Evolutionary conservation across 1,140 invertebrate species (phyloP), one percentile per base, ranked within the genome.

Genomic region (Drosophila bocki): DNA sequence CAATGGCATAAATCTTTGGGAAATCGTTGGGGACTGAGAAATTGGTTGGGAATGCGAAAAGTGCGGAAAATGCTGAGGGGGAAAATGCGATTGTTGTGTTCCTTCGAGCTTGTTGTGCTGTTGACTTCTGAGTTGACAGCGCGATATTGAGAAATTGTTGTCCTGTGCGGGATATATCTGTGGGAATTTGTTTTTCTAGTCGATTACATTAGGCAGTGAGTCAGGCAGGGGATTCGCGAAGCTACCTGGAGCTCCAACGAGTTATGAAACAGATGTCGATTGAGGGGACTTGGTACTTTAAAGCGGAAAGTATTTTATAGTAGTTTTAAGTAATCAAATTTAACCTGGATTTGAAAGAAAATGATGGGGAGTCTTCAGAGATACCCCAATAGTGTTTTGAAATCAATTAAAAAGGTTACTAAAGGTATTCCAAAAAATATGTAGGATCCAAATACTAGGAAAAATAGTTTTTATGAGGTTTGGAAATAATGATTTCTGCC

Each of bases 81-180:
- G 51, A 22, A 75, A 76, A 76, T 77, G 75, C 75, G 74, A 77
- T 77, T 77, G 75, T 77, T 77, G 48, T 77, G 72, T 77, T 77
- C 74, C 61, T 44, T 50, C 42, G 48, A 33, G 42, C 58, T 48
- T 60, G 32, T 71, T 72, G n/a, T 44, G 19, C 58, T 33, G 44
- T 48, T 54, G 72, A 54, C 45, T 76, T 75, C 70, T 58, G 72
- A 57, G 60, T 76, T 76, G 62, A 76, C 74, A 58, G 60, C 54
- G 47, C 19, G 61, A 57, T 45, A 58, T 65, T 75, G 67, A 72
- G 68, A 42, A 71, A 75, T 64, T 75, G 60, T 57, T 76, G 50
- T 76, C 74, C 62, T 76, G 67, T 45, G 45, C 29, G 9, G 53
- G 32, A 72, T 60, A 71, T 42, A 72, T 72, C 68, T 60, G 19